Percentiles rank a stretch among this genome's conserved stretches.
phyloP scores from a whole-genome alignment of 2,888 invertebrate genomes.

The Zaprionus obscuricornis region DNA sequence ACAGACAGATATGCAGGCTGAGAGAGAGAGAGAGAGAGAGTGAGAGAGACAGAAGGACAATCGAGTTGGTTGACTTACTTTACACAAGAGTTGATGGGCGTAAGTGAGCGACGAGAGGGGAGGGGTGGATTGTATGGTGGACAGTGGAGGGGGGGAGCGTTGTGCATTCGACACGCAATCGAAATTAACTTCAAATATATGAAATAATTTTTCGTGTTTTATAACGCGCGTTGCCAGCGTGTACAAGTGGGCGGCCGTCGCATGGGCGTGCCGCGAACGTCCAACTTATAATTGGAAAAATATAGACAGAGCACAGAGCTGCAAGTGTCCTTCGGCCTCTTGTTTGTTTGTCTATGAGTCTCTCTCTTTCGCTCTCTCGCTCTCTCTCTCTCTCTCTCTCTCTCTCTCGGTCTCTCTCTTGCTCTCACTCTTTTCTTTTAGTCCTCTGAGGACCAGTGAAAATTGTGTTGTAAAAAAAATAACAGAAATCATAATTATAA shows the following conservation, averaged over 20 bases:
- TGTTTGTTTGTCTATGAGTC: slow-evolving; percentile 19
- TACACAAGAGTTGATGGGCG: too few species aligned
- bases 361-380: slow-evolving; percentile 24
- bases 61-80: too few species aligned
- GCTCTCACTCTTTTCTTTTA: background rate
- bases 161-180: slow-evolving; percentile 80
- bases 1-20: background rate
- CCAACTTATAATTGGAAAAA: slow-evolving; percentile 78
- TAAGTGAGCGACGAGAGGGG: too few species aligned
- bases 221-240: slow-evolving; percentile 62
- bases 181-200: slow-evolving; percentile 82
- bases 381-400: background rate
- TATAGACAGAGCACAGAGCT: slow-evolving; percentile 34
- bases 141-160: slow-evolving; percentile 9
- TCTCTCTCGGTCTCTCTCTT: too few species aligned
- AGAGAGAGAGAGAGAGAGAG: slow-evolving; percentile 1
- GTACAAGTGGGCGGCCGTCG: slow-evolving; percentile 46
- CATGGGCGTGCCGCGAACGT: slow-evolving; percentile 56
- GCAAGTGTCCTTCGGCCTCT: too few species aligned
- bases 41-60: too few species aligned
- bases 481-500: slow-evolving; percentile 80
- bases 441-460: slow-evolving; percentile 55
- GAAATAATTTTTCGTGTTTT: slow-evolving; percentile 76
- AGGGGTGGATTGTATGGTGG: too few species aligned
- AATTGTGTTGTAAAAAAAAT: slow-evolving; percentile 68